Conservation (phyloP, 2,797 vertebrate genomes). For the Esox lucius region DNA sequence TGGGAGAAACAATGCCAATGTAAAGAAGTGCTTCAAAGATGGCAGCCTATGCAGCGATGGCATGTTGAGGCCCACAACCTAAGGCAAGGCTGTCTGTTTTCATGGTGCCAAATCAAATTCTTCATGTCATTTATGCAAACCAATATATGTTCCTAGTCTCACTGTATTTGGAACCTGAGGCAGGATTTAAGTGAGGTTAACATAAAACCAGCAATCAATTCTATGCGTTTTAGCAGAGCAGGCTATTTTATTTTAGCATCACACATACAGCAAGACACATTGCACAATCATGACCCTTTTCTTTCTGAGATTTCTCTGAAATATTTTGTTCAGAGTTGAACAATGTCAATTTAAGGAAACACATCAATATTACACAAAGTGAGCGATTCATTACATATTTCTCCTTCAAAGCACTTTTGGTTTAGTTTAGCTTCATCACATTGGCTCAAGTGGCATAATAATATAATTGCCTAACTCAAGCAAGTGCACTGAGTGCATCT, state of each 20-base stretch:
- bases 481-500: conserved; percentile 46
- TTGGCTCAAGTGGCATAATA: conserved; percentile 36
- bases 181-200: neutral
- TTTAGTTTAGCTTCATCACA: conserved; percentile 55
- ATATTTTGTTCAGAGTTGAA: conserved; percentile 40
- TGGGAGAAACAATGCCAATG: neutral
- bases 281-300: conserved; percentile 22
- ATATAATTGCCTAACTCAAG: conserved; percentile 41
- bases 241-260: conserved; percentile 58
- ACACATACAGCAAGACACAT: conserved; percentile 58
- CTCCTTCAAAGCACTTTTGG: conserved; percentile 72
- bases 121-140: neutral
- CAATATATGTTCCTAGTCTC: neutral
- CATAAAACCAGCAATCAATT: conserved; percentile 23
- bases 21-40: neutral
- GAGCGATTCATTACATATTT: conserved; percentile 37
- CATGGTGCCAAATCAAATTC: neutral
- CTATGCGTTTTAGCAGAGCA: conserved; percentile 40
- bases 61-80: neutral
- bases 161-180: neutral
- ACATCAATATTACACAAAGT: conserved; percentile 53
- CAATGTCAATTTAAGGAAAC: conserved; percentile 57
- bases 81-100: neutral
- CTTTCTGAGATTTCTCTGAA: conserved; percentile 30
- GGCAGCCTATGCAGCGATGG: neutral